Conservation (phyloP, 2,113 vertebrate genomes). For the Rhinolophus ferrumequinum region DNA sequence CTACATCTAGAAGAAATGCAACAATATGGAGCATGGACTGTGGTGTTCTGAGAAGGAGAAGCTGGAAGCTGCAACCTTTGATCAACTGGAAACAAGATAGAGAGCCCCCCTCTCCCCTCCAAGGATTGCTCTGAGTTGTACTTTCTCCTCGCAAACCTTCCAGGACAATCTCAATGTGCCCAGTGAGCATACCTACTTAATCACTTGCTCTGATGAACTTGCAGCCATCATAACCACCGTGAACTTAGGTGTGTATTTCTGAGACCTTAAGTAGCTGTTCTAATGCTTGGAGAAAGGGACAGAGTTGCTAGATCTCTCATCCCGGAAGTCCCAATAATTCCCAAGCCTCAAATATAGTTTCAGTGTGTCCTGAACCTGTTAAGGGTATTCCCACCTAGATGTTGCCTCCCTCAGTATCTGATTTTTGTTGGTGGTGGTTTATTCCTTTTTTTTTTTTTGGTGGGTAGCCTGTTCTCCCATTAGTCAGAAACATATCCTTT, state of each 20-base stretch:
- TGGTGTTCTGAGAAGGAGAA: background rate
- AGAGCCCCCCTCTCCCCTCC: background rate
- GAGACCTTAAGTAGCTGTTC: background rate
- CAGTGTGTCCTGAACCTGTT: background rate
- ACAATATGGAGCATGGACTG: background rate
- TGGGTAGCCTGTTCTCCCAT: background rate
- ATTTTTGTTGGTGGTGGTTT: background rate
- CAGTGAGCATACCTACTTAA: background rate
- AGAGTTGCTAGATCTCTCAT: background rate
- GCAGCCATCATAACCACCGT: background rate
- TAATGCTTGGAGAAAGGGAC: background rate
- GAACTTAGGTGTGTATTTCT: background rate
- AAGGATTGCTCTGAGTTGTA: background rate
- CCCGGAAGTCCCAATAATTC: background rate
- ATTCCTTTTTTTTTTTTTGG: background rate
- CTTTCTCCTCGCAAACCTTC: background rate
- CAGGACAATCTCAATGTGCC: background rate
- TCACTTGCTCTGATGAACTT: background rate
- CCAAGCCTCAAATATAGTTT: background rate
- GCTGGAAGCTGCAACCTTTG: background rate
- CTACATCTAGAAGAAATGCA: background rate
- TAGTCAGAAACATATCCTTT: background rate
- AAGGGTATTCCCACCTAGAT: background rate
- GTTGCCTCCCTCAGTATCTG: background rate
- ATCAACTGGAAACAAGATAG: background rate